Evolutionary conservation across 2,888 invertebrate species (phyloP), one percentile per base, ranked within the genome.

Genomic region (Melieria picta): DNA sequence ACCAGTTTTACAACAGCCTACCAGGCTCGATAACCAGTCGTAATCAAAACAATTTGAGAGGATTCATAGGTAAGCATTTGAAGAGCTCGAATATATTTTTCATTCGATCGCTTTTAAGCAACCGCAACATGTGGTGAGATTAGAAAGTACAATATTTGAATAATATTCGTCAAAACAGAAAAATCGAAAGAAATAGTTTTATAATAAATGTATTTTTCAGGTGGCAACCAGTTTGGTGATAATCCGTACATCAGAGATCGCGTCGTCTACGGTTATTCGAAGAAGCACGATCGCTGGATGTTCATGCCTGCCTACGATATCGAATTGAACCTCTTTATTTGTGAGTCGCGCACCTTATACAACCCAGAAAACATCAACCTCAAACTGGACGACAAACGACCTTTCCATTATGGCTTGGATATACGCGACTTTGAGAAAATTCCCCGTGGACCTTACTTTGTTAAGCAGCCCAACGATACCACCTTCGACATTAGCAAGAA

Each of bases 371-470:
- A 93, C 79, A 90, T 93, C n/a, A 89, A 90, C 74, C 89, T 91
- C 76, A 88, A 95, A 72, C 91, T 91, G 76, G 91, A 93, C 82
- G 94, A 94, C 80, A 91, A 93, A 77, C 90, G 96, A 65, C 92
- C 93, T 57, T 94, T 93, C 82, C 93, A 94, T 58, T 98, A 96
- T 87, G 97, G 97, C 4, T 85, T 95, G 66, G 93, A 94, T 82
- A 91, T 95, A 60, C 91, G 89, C 77, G 94, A 98, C 85, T 93
- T 93, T 0, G 91, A 91, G 73, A 91, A 91, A 80, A 92, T 98
- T 77, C 95, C 96, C 0, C 89, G 93, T 77, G 98, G 98, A 0
- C 98, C 98, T 4, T 93, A 90, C 82, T 97, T 98, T 82, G 92
- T 93, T 7, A 91, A 92, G 80, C 94, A 97, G 83, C 97, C 98